Conservation (phyloP, 2,888 invertebrate genomes). For the Netelia fuscicornis region DNA sequence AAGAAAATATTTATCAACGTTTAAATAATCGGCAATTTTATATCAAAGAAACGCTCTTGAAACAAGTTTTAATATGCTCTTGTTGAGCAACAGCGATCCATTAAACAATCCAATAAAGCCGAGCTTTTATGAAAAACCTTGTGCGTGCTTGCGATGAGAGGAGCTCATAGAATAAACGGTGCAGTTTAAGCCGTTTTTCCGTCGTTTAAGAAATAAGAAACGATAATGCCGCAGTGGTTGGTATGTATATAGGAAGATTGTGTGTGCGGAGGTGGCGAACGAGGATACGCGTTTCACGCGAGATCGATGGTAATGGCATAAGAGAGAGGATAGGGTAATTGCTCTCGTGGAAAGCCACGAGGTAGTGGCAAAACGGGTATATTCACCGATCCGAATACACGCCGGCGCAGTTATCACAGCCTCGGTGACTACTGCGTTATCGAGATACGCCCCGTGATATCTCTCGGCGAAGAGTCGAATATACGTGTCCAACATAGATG, state of each 20-base stretch:
- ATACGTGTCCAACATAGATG: background rate
- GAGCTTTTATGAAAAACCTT: constrained; percentile 16
- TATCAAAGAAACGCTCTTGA: background rate
- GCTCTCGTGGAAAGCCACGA: constrained; percentile 41
- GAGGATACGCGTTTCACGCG: constrained; percentile 1
- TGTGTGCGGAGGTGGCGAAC: constrained; percentile 5
- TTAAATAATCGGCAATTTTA: no score
- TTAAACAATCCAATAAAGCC: background rate
- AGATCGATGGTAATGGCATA: constrained; percentile 49
- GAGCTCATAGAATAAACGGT: constrained; percentile 14
- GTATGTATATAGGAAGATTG: background rate
- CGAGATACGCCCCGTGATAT: background rate
- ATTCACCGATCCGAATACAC: background rate
- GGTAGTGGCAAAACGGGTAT: background rate
- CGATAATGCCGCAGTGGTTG: constrained; percentile 24
- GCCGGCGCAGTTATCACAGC: constrained; percentile 14
- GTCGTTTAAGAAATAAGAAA: constrained; percentile 38
- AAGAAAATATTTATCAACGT: no score
- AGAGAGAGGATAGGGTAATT: constrained; percentile 35
- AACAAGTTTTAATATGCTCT: background rate
- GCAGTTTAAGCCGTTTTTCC: constrained; percentile 6
- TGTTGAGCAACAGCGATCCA: constrained; percentile 8
- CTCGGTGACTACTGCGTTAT: constrained; percentile 16
- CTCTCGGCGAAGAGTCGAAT: background rate
- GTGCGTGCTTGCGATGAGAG: background rate